phyloP scores from a whole-genome alignment of 2,797 vertebrate genomes.

The Helostoma temminkii region DNA sequence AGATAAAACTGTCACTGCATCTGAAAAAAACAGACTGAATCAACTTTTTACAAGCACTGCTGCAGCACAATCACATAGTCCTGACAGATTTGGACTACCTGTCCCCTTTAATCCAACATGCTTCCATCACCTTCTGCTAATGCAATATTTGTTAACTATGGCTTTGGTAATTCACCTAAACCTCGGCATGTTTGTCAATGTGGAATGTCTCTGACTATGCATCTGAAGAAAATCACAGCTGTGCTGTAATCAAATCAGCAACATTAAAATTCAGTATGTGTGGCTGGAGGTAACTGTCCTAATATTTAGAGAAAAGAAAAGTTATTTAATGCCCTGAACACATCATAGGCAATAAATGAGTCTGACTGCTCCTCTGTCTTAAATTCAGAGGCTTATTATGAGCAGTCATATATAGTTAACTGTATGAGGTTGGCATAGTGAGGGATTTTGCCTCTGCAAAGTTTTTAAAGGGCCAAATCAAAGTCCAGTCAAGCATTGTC shows the following conservation, averaged over 20 bases:
- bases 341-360: slow-evolving; percentile 22
- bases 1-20: slow-evolving; percentile 63
- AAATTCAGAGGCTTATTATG: slow-evolving; percentile 28
- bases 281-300: slow-evolving; percentile 27
- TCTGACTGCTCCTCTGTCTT: slow-evolving; percentile 24
- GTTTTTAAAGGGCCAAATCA: slow-evolving; percentile 42
- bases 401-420: slow-evolving; percentile 24
- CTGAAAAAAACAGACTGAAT: slow-evolving; percentile 29
- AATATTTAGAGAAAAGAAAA: slow-evolving; percentile 57
- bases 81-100: slow-evolving; percentile 64
- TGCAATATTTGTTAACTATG: slow-evolving; percentile 53
- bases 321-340: slow-evolving; percentile 1
- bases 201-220: slow-evolving; percentile 13
- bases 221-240: slow-evolving; percentile 39
- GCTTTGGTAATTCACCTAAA: slow-evolving; percentile 48
- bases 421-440: slow-evolving; percentile 30
- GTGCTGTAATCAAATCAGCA: slow-evolving; percentile 45
- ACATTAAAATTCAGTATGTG: slow-evolving; percentile 39
- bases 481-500: slow-evolving; percentile 32
- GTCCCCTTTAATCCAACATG: slow-evolving; percentile 62
- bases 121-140: slow-evolving; percentile 33
- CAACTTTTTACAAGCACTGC: slow-evolving; percentile 41
- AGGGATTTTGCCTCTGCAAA: slow-evolving; percentile 37
- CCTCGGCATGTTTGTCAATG: slow-evolving; percentile 40
- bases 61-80: slow-evolving; percentile 29